Evolutionary conservation across 2,797 vertebrate genomes (phyloP).

Genomic region (Eremophila alpestris): DNA sequence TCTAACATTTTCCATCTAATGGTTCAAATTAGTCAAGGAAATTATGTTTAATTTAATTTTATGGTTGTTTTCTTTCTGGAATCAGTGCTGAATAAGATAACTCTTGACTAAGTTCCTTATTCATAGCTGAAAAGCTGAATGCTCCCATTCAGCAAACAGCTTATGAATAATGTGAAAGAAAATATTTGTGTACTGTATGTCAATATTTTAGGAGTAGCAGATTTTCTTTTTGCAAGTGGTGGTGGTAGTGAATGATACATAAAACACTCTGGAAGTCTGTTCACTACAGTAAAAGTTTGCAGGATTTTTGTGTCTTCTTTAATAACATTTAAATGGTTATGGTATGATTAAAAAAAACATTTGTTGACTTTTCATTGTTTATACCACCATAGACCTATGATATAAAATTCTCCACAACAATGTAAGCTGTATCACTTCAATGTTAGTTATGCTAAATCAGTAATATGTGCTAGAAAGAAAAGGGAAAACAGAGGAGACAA

Average conservation of each 20-base stretch:
- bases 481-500: neutral
- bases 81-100: slow-evolving; percentile 18
- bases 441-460: neutral
- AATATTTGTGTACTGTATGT: slow-evolving; percentile 46
- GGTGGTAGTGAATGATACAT: neutral
- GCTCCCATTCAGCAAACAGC: slow-evolving; percentile 36
- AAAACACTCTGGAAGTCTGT: neutral
- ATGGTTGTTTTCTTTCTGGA: slow-evolving; percentile 41
- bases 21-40: slow-evolving; percentile 34
- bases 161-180: slow-evolving; percentile 56
- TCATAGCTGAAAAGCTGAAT: slow-evolving; percentile 21
- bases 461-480: neutral
- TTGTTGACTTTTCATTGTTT: neutral
- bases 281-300: neutral
- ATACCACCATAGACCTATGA: neutral
- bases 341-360: neutral
- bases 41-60: slow-evolving; percentile 51
- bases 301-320: neutral
- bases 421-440: neutral
- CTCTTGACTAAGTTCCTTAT: slow-evolving; percentile 35
- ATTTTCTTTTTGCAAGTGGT: neutral
- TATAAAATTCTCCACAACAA: neutral
- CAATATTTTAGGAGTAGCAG: slow-evolving; percentile 44
- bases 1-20: slow-evolving; percentile 32
- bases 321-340: neutral